phyloP scores from a whole-genome alignment of 64 coral and sea anemone species.

The Catalaphyllia jardinei region DNA sequence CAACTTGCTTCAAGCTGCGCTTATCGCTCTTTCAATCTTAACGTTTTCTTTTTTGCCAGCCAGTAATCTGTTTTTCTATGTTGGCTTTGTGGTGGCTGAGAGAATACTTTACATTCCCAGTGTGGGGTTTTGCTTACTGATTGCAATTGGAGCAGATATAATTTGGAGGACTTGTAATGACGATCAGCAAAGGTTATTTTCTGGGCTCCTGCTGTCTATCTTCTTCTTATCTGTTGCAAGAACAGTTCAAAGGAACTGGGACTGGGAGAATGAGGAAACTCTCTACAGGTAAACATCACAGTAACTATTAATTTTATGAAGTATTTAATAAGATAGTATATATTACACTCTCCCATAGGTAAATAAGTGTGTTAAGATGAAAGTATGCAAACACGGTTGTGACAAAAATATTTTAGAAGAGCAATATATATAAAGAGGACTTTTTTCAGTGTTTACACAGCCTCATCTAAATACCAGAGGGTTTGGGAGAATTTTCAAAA shows the following conservation, averaged over 20 bases:
- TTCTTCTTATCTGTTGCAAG: conserved; percentile 47
- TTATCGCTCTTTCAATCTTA: conserved; percentile 66
- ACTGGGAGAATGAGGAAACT: conserved; percentile 80
- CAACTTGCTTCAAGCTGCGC: conserved; percentile 25
- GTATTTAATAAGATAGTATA: too few relatives aligned
- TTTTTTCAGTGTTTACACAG: too few relatives aligned
- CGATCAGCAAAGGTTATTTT: conserved; percentile 7
- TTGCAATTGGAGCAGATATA: conserved; percentile 64
- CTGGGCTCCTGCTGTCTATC: conserved; percentile 3
- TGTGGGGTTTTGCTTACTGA: conserved; percentile 81
- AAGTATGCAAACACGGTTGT: too few relatives aligned
- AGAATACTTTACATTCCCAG: conserved; percentile 90
- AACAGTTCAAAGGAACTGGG: conserved; percentile 68
- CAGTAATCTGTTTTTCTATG: conserved; percentile 92
- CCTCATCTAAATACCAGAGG: too few relatives aligned
- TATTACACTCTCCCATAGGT: too few relatives aligned
- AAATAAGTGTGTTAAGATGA: background rate
- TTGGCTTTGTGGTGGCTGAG: conserved; percentile 89
- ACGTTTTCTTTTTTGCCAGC: conserved; percentile 78
- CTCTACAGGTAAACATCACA: conserved; percentile 65
- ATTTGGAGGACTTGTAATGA: conserved; percentile 32
- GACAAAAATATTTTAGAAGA: too few relatives aligned
- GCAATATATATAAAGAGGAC: too few relatives aligned
- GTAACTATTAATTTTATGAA: too few relatives aligned
- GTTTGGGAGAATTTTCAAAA: too few relatives aligned